phyloP scores from a whole-genome alignment of 2,113 vertebrate species.

The Guaruba guarouba region DNA sequence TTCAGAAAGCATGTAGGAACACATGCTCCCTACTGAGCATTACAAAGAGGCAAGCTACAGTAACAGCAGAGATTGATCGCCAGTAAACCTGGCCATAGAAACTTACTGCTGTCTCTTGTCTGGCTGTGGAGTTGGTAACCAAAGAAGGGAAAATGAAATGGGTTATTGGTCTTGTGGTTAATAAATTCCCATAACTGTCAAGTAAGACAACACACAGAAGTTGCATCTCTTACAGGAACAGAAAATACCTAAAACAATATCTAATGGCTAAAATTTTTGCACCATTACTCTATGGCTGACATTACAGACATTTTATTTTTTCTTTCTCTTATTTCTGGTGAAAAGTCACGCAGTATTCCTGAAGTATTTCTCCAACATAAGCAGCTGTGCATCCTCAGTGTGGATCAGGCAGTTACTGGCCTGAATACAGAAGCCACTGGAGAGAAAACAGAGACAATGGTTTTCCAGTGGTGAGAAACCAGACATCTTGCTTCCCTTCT shows the following conservation, averaged over 20 bases:
- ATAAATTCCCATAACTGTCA: conserved; percentile 74
- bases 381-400: not conserved
- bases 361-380: not conserved
- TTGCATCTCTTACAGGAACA: conserved; percentile 62
- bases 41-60: conserved; percentile 66
- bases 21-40: conserved; percentile 80
- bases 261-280: not conserved
- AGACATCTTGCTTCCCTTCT: accelerated
- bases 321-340: not conserved
- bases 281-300: not conserved
- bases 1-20: conserved; percentile 81
- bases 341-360: not conserved
- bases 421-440: not conserved
- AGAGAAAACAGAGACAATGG: accelerated
- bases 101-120: conserved; percentile 52
- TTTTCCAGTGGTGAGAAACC: not conserved
- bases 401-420: too few relatives aligned
- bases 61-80: conserved; percentile 51
- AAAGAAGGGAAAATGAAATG: conserved; percentile 70
- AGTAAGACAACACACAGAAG: conserved; percentile 9
- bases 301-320: not conserved
- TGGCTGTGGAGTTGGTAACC: conserved; percentile 57
- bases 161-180: conserved; percentile 67
- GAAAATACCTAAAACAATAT: not conserved
- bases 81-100: conserved; percentile 23